Base-by-base conservation (phyloP, 2,113 vertebrate species). In the Dryoscopus gambensis region DNA sequence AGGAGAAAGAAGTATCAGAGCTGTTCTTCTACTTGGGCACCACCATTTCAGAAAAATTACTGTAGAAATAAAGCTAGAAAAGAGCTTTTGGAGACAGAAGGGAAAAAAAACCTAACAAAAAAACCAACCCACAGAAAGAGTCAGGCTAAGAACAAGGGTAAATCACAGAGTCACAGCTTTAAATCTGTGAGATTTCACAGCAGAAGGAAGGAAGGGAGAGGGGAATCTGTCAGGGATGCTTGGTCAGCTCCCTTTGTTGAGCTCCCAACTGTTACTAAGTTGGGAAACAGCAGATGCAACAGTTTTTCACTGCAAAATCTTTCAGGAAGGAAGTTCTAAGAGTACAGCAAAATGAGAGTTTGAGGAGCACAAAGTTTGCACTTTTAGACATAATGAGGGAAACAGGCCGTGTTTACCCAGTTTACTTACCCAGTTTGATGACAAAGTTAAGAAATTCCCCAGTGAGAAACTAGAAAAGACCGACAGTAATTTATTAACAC, bases 361-460 rank as follows among this genome's bases (percentile, higher is more conserved):
- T 84, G 37, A 42, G 42, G 27, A 70, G 35, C 56, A 81, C 31
- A n/a, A 42, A 64, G 31, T 40, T 37, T 81, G 40, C 76, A 55
- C 40, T 80, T 87, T 73, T 33, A 64, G 18, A 44, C 31, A 40
- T 7, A 56, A 37, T 0, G 13, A 56, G 14, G 46, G n/a, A 82
- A 55, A 73, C 9, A 16, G n/a, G 71, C 68, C 80, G 8, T 15
- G 31, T 39, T 95, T 42, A 22, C 15, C 12, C 47, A 31, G 17
- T 76, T 69, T 35, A 97, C 98, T 97, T 97, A 98, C 98, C 98
- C 67, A 97, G 91, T 85, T 98, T 97, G 75, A 96, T 71, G 50
- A 98, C 97, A 91, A 95, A 98, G 56, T 59, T 96, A 69, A 98
- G 96, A 91, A 98, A 98, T 71, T 98, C 98, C 74, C 98, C 98